Evolutionary conservation across 2,113 vertebrate species (phyloP), one percentile per base, ranked within the genome.

Genomic region (Puma concolor): DNA sequence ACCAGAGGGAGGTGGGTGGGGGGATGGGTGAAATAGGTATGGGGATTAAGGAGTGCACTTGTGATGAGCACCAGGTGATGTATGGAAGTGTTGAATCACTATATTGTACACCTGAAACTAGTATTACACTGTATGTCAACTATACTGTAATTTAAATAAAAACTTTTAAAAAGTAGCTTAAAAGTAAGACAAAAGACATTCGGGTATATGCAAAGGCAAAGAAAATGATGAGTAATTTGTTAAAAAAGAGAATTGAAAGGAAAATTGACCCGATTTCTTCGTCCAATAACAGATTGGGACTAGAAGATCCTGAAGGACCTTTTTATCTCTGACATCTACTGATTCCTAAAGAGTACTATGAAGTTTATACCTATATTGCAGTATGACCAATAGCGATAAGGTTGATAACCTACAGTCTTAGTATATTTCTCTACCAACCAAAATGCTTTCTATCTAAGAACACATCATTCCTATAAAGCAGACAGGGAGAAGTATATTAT

Each of bases 361-460:
- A 67, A 91, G 33, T 84, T 72, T 84, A 23, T 9, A 57, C 33
- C 29, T 81, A 41, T 23, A 81, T 16, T 76, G 31, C 9, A 96
- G n/a, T 71, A 63, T 79, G 76, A 64, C 69, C 31, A 87, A 74
- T 11, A 88, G 48, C 83, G 94, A 64, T 44, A 96, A 81, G n/a
- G 66, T 17, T 77, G 50, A 90, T 71, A 72, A 72, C 36, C n/a
- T 69, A n/a, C 14, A 87, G 29, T 83, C 41, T 31, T 95, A 63
- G 25, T 23, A 64, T 48, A 79, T 57, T 71, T 95, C 9, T 85
- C 57, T 63, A 83, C 31, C n/a, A 86, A 85, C 66, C 9, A 60
- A 88, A 96, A 82, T 82, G 67, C 72, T 72, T 86, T 92, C 31
- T 67, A 81, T 64, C 44, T 86, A 82, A 85, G 41, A 14, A 92